Conservation (phyloP, 2,797 vertebrate species). For the Oreochromis mossambicus region DNA sequence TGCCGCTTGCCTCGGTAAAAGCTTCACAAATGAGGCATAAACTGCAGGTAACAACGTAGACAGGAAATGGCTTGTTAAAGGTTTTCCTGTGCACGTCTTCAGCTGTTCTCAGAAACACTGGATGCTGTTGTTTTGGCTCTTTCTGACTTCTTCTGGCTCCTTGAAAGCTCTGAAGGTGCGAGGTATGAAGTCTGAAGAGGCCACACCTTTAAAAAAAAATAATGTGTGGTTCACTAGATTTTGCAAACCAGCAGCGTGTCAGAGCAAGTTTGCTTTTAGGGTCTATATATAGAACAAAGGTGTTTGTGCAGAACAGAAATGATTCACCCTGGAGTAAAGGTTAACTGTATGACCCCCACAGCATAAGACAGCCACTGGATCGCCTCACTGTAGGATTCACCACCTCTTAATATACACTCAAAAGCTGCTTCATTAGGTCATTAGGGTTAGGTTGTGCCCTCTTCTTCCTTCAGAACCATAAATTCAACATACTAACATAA, state of each 20-base stretch:
- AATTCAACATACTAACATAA: not conserved
- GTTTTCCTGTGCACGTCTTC: not conserved
- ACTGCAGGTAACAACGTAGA: not conserved
- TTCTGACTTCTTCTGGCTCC: not conserved
- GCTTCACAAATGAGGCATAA: not conserved
- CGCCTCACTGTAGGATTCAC: not conserved
- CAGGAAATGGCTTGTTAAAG: not conserved
- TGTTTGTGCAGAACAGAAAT: not conserved
- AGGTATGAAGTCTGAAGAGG: not conserved
- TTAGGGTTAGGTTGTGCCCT: not conserved
- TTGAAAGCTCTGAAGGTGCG: not conserved
- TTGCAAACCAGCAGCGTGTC: fast-evolving
- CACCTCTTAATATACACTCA: not conserved
- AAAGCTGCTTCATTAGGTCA: not conserved
- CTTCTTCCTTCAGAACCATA: not conserved
- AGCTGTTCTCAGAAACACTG: not conserved
- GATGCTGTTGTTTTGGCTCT: not conserved
- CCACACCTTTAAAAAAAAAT: not conserved
- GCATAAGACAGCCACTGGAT: not conserved
- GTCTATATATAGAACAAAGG: not conserved
- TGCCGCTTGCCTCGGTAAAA: not conserved
- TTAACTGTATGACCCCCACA: not conserved
- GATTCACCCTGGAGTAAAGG: not conserved
- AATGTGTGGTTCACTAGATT: not conserved
- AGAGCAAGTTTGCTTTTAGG: not conserved